phyloP scores from a whole-genome alignment of 2,888 invertebrate genomes.

The Macaria liturata region DNA sequence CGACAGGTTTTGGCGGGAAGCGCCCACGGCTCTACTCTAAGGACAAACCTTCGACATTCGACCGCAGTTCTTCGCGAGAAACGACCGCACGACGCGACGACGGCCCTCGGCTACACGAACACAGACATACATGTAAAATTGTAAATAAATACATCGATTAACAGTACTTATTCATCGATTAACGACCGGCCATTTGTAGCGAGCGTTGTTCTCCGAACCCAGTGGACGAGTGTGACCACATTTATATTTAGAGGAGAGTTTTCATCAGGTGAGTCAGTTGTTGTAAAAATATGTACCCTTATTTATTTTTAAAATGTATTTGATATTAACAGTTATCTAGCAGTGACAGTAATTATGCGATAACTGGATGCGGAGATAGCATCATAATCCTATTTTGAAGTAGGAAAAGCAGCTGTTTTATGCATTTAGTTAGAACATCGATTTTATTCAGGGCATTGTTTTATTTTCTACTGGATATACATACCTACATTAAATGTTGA shows the following conservation, averaged over 20 bases:
- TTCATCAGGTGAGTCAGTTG: constrained; percentile 16
- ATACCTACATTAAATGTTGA: too few species aligned
- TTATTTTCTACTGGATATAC: too few species aligned
- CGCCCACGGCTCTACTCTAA: constrained; percentile 51
- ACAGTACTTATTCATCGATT: constrained; percentile 1
- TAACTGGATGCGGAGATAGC: too few species aligned
- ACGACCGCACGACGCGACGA: constrained; percentile 69
- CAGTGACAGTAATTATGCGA: too few species aligned
- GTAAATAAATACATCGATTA: constrained; percentile 18
- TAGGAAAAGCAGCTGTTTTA: too few species aligned
- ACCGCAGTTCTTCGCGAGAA: constrained; percentile 80
- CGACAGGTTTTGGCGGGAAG: constrained; percentile 77
- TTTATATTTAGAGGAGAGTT: constrained; percentile 13
- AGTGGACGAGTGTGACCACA: constrained; percentile 5
- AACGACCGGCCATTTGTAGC: constrained; percentile 13
- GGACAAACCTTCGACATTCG: constrained; percentile 58
- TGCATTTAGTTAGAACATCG: too few species aligned
- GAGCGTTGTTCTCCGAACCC: constrained; percentile 13
- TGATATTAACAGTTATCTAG: too few species aligned
- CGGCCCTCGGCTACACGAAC: constrained; percentile 74
- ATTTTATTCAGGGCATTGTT: too few species aligned
- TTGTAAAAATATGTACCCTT: background rate
- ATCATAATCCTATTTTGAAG: too few species aligned
- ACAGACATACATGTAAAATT: constrained; percentile 34
- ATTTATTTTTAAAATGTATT: too few species aligned